A percentile compares a stretch with the other conserved stretches of the same genome.
These are phyloP conservation scores for Coenobita brevimanus DNA, from an alignment of 1,140 invertebrate genomes.

Conservation along the genomic window DNA sequence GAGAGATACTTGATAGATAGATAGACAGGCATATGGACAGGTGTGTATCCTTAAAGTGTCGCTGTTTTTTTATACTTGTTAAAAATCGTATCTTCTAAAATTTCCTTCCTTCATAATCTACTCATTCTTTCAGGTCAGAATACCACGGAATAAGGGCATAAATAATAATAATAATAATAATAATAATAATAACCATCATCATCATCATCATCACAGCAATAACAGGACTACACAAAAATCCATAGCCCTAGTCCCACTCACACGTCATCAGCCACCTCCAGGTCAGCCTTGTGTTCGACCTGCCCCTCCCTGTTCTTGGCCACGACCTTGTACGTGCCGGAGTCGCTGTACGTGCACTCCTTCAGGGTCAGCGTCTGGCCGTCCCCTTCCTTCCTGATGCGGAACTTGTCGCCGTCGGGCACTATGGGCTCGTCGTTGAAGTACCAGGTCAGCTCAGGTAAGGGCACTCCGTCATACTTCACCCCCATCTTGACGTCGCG, in stretches of 20 bases:
- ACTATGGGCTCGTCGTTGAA: slow-evolving; percentile 82
- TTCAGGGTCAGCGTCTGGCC: slow-evolving; percentile 83
- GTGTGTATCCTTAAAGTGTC: too few relatives aligned
- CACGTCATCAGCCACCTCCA: slow-evolving; percentile 88
- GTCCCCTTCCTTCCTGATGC: slow-evolving; percentile 86
- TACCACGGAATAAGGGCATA: too few relatives aligned
- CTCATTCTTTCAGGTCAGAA: too few relatives aligned
- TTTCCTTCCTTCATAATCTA: too few relatives aligned
- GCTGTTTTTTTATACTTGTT: too few relatives aligned
- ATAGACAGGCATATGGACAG: too few relatives aligned
- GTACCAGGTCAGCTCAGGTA: slow-evolving; percentile 90
- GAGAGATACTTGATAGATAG: too few relatives aligned
- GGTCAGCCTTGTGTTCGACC: slow-evolving; percentile 81
- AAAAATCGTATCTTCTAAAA: too few relatives aligned
- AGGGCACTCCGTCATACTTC: slow-evolving; percentile 88
- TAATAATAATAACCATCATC: too few relatives aligned
- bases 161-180: too few relatives aligned
- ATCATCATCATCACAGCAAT: too few relatives aligned
- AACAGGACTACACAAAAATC: too few relatives aligned
- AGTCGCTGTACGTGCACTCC: slow-evolving; percentile 80
- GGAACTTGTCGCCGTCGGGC: slow-evolving; percentile 82
- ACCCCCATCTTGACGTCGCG: slow-evolving; percentile 88
- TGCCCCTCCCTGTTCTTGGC: slow-evolving; percentile 88
- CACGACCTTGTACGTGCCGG: slow-evolving; percentile 84
- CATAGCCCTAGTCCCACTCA: slow-evolving; percentile 76